Evolutionary conservation across 2,797 vertebrate species (phyloP), one percentile per base, ranked within the genome.

Genomic region (Melanotaenia maccullochi): DNA sequence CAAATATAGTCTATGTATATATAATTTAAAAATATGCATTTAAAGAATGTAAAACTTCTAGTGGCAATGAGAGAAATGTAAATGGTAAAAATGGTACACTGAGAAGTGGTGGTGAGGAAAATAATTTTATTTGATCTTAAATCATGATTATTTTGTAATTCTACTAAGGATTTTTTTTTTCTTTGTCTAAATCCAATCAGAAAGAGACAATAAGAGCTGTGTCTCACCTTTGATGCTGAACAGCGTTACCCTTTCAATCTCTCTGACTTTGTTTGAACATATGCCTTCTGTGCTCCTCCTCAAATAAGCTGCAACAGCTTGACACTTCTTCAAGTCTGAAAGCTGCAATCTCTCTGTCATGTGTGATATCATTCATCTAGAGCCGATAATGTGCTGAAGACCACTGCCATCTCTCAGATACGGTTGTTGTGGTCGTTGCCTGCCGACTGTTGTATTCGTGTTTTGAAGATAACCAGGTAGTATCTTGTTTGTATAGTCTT

Each of bases 401-500:
- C 85, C 77, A 70, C 80, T 33, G 49, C 76, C 68, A 85, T 83
- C 80, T 82, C 65, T 30, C 55, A 74, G 87, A 89, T 85, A 81
- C 0, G 61, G 78, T 75, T 89, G 84, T 85, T 64, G 78, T 81
- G 73, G 82, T 47, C 33, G 78, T 79, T 83, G 79, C 85, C 73
- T 78, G 83, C 87, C 79, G 59, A 85, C 76, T 85, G 88, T 90
- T 92, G 83, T 85, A 85, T 76, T 73, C 75, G 30, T 86, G 85
- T 86, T 83, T 71, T 56, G 60, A 24, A 88, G 89, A 90, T 88
- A 86, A 83, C 66, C 79, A 73, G 76, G 73, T 67, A 58, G 40
- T 87, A 78, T 85, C 82, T 77, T 88, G 87, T 89, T 90, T 92
- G 90, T 84, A 59, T 81, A 71, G 74, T 90, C 87, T 91, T 72